A percentile compares a stretch with the other conserved stretches of the same genome.
Evolutionary conservation across 2,888 invertebrate species (phyloP).

Genomic region (Ceraclea dissimilis): DNA sequence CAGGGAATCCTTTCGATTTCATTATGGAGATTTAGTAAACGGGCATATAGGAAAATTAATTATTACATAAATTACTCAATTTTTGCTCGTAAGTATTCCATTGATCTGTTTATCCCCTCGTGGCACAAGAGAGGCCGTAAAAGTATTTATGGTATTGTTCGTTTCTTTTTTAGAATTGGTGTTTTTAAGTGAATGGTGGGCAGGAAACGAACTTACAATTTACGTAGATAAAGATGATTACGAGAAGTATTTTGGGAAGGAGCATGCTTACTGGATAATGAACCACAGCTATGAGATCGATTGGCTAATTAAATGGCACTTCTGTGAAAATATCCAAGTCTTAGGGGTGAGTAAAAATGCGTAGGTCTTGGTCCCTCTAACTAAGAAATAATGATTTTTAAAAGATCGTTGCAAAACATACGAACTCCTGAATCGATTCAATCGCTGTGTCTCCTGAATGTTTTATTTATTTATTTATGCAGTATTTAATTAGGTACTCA

Average conservation of each 20-base stretch:
- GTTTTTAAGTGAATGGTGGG: slow-evolving; percentile 93
- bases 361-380: too few relatives aligned
- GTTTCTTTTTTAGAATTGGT: slow-evolving; percentile 66
- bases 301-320: slow-evolving; percentile 92
- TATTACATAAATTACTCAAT: slow-evolving; percentile 83
- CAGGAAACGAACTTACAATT: slow-evolving; percentile 61
- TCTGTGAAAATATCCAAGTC: slow-evolving; percentile 70
- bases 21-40: slow-evolving; percentile 72
- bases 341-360: slow-evolving; percentile 78
- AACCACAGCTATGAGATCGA: slow-evolving; percentile 95
- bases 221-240: slow-evolving; percentile 74
- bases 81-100: slow-evolving; percentile 76
- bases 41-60: slow-evolving; percentile 77
- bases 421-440: too few relatives aligned
- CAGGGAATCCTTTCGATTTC: slow-evolving; percentile 73
- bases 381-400: too few relatives aligned
- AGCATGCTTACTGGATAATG: slow-evolving; percentile 85
- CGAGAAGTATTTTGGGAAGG: slow-evolving; percentile 74
- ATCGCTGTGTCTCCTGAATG: too few relatives aligned
- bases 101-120: too few relatives aligned
- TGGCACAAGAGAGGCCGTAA: too few relatives aligned
- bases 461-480: too few relatives aligned
- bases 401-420: too few relatives aligned
- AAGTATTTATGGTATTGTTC: too few relatives aligned
- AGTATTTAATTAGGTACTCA: too few relatives aligned